A percentile compares a stretch with the other conserved stretches of the same genome.
phyloP scores from a whole-genome alignment of 2,113 vertebrate species.

The Paracanthobrama guichenoti region DNA sequence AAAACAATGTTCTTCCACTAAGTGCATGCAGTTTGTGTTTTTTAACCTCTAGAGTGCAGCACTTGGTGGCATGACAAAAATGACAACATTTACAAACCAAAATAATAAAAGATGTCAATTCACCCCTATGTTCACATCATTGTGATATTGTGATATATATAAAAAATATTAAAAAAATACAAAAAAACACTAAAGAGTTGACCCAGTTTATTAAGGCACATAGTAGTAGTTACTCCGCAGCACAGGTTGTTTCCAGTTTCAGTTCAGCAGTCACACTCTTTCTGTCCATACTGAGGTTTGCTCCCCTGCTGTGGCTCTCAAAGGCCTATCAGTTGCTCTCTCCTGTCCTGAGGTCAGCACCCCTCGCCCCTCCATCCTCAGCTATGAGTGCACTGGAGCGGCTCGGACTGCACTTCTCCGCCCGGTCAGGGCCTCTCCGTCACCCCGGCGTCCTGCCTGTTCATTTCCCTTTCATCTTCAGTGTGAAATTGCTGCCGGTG shows the following conservation, averaged over 20 bases:
- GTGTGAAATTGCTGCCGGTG: conserved; percentile 82
- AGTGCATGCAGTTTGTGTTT: no score
- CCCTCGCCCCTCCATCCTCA: conserved; percentile 52
- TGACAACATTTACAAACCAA: no score
- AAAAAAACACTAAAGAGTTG: no score
- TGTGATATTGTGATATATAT: no score
- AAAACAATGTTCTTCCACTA: no score
- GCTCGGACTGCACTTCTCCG: conserved; percentile 61
- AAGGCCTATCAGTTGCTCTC: not conserved
- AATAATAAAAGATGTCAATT: no score
- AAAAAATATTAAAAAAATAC: no score
- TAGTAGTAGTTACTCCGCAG: no score
- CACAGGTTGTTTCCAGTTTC: not conserved
- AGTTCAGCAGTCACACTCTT: not conserved
- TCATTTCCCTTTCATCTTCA: conserved; percentile 84
- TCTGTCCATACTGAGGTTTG: not conserved
- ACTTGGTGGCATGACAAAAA: no score
- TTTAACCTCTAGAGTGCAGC: no score
- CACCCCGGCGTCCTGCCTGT: conserved; percentile 72
- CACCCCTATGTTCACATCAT: no score
- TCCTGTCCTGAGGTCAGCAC: conserved; percentile 9
- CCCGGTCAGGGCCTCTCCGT: conserved; percentile 70
- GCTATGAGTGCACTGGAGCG: conserved; percentile 67
- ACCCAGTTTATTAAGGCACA: no score
- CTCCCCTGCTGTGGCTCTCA: conserved; percentile 13